Conservation (phyloP, 37 sponge, comb jelly and placozoan species). For the Ianthella basta region DNA sequence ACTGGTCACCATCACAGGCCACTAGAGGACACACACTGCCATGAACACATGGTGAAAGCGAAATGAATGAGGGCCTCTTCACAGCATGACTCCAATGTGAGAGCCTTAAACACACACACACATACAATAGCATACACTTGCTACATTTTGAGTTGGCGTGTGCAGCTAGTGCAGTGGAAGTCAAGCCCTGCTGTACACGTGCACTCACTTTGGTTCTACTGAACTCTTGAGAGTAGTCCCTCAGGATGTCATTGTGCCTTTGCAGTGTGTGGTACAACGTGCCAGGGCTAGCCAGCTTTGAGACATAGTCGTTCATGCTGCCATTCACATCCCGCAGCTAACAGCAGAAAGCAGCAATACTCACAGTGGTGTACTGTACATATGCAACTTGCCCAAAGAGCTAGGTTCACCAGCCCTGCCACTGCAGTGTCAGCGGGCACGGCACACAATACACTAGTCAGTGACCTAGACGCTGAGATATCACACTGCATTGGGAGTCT, state of each 20-base stretch:
- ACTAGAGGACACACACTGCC: constrained; percentile 15
- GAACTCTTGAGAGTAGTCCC: constrained; percentile 94
- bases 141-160: not conserved
- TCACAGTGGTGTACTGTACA: too few relatives aligned
- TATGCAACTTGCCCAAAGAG: too few relatives aligned
- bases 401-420: too few relatives aligned
- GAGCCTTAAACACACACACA: constrained; percentile 12
- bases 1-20: too few relatives aligned
- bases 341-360: not conserved
- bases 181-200: not conserved
- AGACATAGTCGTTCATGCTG: constrained; percentile 67
- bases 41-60: too few relatives aligned
- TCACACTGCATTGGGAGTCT: too few relatives aligned
- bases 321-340: constrained; percentile 74
- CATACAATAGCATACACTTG: not conserved
- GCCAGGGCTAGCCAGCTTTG: constrained; percentile 44
- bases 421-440: too few relatives aligned
- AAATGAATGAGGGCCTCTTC: too few relatives aligned
- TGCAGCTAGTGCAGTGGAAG: not conserved
- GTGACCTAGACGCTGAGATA: too few relatives aligned
- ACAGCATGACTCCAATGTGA: not conserved
- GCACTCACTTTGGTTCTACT: constrained; percentile 84
- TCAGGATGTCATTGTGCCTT: constrained; percentile 95
- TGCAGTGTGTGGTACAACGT: constrained; percentile 92
- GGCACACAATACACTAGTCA: too few relatives aligned